These are phyloP conservation scores for Drosophila mimica DNA, from an alignment of 2,888 invertebrate genomes.

Conservation along the genomic window DNA sequence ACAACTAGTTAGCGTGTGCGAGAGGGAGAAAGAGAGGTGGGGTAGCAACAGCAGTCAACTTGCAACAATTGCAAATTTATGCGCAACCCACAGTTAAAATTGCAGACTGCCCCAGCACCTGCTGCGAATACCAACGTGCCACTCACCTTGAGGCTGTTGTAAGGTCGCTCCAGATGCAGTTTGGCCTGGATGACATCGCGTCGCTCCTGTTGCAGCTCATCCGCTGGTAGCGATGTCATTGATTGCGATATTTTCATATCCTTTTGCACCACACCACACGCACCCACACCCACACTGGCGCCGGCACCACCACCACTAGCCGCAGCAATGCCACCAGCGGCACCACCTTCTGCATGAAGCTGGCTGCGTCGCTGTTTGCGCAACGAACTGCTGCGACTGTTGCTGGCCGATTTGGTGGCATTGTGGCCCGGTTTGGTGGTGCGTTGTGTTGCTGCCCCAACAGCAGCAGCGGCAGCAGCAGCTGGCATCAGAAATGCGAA, in stretches of 20 bases:
- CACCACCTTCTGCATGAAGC: not conserved
- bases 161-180: slow-evolving; percentile 89
- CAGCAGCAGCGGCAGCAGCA: slow-evolving; percentile 7
- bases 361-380: slow-evolving; percentile 69
- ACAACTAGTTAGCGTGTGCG: not conserved
- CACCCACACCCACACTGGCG: not conserved
- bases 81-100: not conserved
- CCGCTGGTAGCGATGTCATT: slow-evolving; percentile 91
- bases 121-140: not conserved
- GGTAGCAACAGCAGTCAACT: not conserved
- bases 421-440: slow-evolving; percentile 43
- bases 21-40: not conserved
- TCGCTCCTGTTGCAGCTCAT: slow-evolving; percentile 86
- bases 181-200: slow-evolving; percentile 86
- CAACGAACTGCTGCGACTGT: slow-evolving; percentile 70
- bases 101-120: not conserved
- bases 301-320: not conserved
- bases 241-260: slow-evolving; percentile 85
- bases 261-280: slow-evolving; percentile 4
- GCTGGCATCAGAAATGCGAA: slow-evolving; percentile 63
- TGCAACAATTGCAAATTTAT: slow-evolving; percentile 6
- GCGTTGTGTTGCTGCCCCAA: slow-evolving; percentile 28
- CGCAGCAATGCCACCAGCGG: not conserved
- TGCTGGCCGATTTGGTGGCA: slow-evolving; percentile 65
- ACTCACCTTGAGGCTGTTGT: slow-evolving; percentile 90